Evolutionary conservation across 2,113 vertebrate species (phyloP).

Genomic region (Gymnocephalus cernua): DNA sequence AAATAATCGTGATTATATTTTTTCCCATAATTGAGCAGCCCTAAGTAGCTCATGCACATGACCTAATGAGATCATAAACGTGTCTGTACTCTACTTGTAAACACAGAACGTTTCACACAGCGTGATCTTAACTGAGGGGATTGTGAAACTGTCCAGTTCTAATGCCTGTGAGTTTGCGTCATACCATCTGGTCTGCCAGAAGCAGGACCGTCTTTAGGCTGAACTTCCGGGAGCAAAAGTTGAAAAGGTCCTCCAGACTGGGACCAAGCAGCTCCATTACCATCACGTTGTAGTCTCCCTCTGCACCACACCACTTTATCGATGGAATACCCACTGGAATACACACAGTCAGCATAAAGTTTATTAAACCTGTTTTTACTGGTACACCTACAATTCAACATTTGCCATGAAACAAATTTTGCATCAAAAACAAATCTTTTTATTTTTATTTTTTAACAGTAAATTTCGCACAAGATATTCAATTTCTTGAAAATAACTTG

Average conservation of each 20-base stretch:
- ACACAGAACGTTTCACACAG: background rate
- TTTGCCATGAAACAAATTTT: background rate
- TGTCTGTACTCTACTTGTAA: background rate
- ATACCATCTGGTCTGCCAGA: slow-evolving; percentile 97
- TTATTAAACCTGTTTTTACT: background rate
- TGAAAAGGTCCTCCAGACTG: slow-evolving; percentile 97
- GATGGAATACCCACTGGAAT: slow-evolving; percentile 94
- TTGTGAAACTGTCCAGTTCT: background rate
- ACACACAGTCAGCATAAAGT: slow-evolving; percentile 19
- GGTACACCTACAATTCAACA: background rate
- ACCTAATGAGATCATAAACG: background rate
- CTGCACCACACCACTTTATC: slow-evolving; percentile 98
- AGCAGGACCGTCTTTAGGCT: slow-evolving; percentile 97
- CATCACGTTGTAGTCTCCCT: slow-evolving; percentile 99
- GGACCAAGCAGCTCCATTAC: slow-evolving; percentile 98
- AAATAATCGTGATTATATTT: too few species aligned
- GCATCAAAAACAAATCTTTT: background rate
- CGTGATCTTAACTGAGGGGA: background rate
- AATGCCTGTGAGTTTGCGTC: slow-evolving; percentile 12
- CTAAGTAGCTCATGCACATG: slow-evolving; percentile 10
- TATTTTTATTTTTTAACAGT: background rate
- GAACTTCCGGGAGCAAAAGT: slow-evolving; percentile 98
- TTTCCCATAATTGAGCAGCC: too few species aligned
- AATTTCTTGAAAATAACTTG: background rate
- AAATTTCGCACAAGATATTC: background rate